phyloP scores from a whole-genome alignment of 2,888 invertebrate species.

The Ochlodes sylvanus region DNA sequence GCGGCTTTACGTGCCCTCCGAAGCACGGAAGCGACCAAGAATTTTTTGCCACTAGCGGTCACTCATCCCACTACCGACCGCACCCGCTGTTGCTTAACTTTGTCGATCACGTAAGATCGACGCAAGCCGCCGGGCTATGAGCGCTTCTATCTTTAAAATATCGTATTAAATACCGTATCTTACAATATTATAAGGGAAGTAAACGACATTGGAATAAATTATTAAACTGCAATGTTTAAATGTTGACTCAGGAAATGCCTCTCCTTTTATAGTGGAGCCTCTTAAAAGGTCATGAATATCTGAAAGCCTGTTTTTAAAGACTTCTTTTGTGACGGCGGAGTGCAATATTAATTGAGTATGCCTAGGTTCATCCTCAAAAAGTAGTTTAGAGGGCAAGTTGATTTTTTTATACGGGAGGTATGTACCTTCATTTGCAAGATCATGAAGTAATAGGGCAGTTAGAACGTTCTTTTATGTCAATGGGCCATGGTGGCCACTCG shows the following conservation, averaged over 20 bases:
- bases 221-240: background rate
- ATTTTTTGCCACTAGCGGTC: no score
- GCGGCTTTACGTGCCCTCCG: no score
- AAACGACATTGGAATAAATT: conserved; percentile 3
- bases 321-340: conserved; percentile 21
- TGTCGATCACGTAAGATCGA: no score
- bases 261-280: conserved; percentile 7
- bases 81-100: no score
- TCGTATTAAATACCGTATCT: no score
- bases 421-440: background rate
- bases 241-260: conserved; percentile 1
- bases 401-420: background rate
- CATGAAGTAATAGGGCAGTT: background rate
- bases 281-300: conserved; percentile 23
- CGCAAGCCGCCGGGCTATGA: no score
- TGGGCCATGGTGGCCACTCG: no score
- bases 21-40: no score
- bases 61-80: no score
- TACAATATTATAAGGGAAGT: background rate
- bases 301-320: conserved; percentile 21
- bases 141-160: no score
- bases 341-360: conserved; percentile 34
- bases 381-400: conserved; percentile 22
- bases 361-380: conserved; percentile 6
- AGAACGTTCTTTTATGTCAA: no score